Evolutionary conservation across 2,797 vertebrate species (phyloP).

Genomic region (Arvicola amphibius): DNA sequence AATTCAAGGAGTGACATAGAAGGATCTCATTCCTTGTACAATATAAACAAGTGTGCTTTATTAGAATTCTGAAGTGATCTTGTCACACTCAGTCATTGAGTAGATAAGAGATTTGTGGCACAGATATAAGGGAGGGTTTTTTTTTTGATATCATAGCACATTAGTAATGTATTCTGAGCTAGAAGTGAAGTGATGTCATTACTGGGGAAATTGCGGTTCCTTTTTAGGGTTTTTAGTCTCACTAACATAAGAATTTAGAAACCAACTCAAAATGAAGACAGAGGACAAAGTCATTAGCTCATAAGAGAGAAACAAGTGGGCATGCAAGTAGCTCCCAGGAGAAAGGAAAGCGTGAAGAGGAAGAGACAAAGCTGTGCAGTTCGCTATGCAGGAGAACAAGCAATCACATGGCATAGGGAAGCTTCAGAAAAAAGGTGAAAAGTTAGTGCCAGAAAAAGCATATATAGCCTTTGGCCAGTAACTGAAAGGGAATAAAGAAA

Average conservation of each 20-base stretch:
- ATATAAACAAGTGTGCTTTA: neutral
- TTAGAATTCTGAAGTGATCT: neutral
- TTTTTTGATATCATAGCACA: neutral
- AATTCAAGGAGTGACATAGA: constrained; percentile 10
- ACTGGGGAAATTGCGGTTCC: neutral
- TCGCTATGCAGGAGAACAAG: neutral
- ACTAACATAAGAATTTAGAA: neutral
- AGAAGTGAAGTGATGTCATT: neutral
- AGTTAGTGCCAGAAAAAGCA: neutral
- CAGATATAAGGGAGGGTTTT: neutral
- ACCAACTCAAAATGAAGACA: neutral
- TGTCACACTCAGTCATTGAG: neutral
- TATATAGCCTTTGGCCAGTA: neutral
- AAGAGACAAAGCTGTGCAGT: neutral
- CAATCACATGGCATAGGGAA: neutral
- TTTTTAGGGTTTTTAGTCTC: neutral
- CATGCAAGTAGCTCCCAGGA: neutral
- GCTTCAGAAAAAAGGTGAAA: neutral
- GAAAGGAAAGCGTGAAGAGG: neutral
- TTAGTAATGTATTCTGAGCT: neutral
- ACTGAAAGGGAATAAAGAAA: neutral
- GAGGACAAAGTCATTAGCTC: neutral
- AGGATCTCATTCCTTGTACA: neutral
- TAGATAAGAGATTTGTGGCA: neutral
- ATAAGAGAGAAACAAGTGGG: neutral